Evolutionary conservation across 2,113 vertebrate species (phyloP).

Genomic region (Corydoras maculifer): DNA sequence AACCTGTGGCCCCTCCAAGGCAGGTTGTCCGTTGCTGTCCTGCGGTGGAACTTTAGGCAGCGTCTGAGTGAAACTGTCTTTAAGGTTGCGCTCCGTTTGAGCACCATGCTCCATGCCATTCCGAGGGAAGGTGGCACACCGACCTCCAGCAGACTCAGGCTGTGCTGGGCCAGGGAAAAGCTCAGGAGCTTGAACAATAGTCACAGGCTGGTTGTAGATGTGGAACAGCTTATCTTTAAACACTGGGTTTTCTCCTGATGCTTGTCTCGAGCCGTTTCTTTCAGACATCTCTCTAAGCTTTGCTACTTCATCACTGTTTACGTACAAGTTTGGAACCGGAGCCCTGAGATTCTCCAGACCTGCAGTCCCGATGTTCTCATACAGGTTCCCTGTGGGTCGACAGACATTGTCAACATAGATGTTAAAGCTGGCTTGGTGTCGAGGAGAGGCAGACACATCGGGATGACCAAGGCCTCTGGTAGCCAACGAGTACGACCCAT

Average conservation of each 20-base stretch:
- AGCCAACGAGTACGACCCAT: slow-evolving; percentile 38
- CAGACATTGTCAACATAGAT: slow-evolving; percentile 81
- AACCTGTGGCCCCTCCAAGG: slow-evolving; percentile 69
- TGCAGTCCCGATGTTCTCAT: slow-evolving; percentile 55
- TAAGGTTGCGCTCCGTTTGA: slow-evolving; percentile 66
- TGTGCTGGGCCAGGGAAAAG: slow-evolving; percentile 75
- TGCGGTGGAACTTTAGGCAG: slow-evolving; percentile 80
- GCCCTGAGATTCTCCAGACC: slow-evolving; percentile 54
- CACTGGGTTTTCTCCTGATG: slow-evolving; percentile 63
- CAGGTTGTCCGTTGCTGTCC: slow-evolving; percentile 66
- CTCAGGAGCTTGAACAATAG: slow-evolving; percentile 79
- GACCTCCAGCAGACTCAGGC: slow-evolving; percentile 63
- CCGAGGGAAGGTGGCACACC: slow-evolving; percentile 83
- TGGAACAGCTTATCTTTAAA: slow-evolving; percentile 81
- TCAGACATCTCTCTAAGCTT: slow-evolving; percentile 61
- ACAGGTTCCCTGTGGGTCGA: slow-evolving; percentile 49
- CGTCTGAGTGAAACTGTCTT: slow-evolving; percentile 78
- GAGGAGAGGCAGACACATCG: slow-evolving; percentile 57
- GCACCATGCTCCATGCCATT: slow-evolving; percentile 68
- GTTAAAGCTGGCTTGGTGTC: slow-evolving; percentile 80
- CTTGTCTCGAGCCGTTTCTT: slow-evolving; percentile 62
- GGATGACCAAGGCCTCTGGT: slow-evolving; percentile 47
- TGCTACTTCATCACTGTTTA: slow-evolving; percentile 59
- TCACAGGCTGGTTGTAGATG: slow-evolving; percentile 80
- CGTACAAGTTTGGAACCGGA: slow-evolving; percentile 57